phyloP scores from a whole-genome alignment of 2,888 invertebrate genomes.

The Tetragonula carbonaria region DNA sequence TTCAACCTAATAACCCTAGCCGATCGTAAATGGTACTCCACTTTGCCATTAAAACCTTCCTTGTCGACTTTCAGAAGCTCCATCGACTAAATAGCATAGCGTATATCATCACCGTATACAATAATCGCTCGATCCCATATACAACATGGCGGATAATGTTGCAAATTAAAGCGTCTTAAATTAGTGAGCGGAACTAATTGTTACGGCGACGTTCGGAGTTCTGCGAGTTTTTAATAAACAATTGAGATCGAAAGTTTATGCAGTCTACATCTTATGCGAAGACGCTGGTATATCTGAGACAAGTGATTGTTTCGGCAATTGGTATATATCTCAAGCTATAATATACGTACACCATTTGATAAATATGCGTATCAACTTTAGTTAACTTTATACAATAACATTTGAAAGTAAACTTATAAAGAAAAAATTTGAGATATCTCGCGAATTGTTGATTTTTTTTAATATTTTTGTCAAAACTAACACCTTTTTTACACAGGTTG shows the following conservation, averaged over 20 bases:
- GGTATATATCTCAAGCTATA: too few relatives aligned
- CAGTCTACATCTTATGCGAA: background rate
- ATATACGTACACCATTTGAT: too few relatives aligned
- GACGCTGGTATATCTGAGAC: too few relatives aligned
- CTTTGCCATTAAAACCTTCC: background rate
- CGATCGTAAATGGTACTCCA: constrained; percentile 8
- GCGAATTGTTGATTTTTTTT: too few relatives aligned
- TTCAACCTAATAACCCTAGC: constrained; percentile 9
- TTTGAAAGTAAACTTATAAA: too few relatives aligned
- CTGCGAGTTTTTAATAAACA: too few relatives aligned
- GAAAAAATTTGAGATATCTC: too few relatives aligned
- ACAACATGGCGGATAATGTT: background rate
- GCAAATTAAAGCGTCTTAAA: background rate
- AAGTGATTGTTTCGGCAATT: too few relatives aligned
- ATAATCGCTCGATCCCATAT: background rate
- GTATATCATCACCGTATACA: background rate
- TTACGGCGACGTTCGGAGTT: background rate
- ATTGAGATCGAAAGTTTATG: background rate
- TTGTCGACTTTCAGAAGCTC: background rate
- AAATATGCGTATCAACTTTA: too few relatives aligned
- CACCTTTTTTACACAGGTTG: too few relatives aligned
- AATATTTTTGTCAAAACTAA: too few relatives aligned
- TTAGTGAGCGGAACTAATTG: background rate
- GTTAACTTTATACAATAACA: too few relatives aligned
- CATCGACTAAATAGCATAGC: background rate